phyloP scores from a whole-genome alignment of 2,888 invertebrate species.

The Lacanobia oleracea region DNA sequence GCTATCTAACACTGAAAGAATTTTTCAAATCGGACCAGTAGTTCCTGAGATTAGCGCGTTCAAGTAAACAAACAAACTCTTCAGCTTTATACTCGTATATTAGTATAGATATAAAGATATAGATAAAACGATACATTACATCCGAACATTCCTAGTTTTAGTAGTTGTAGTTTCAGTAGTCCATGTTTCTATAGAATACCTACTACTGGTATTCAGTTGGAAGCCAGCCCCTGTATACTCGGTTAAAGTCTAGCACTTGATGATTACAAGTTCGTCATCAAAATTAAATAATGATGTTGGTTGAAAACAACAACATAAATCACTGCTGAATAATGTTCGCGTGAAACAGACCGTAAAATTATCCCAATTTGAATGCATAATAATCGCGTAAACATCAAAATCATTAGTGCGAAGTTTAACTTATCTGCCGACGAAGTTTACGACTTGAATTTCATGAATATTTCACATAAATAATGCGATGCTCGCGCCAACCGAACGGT shows the following conservation, averaged over 20 bases:
- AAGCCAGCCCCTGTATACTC: too few relatives aligned
- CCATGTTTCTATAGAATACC: too few relatives aligned
- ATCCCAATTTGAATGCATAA: slow-evolving; percentile 49
- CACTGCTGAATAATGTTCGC: slow-evolving; percentile 20
- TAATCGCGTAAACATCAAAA: slow-evolving; percentile 47
- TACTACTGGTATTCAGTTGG: too few relatives aligned
- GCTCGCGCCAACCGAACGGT: background rate
- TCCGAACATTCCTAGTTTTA: background rate
- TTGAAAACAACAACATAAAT: slow-evolving; percentile 28
- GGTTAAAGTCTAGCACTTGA: background rate
- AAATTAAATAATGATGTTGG: background rate
- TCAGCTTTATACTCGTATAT: too few relatives aligned
- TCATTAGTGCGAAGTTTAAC: slow-evolving; percentile 45
- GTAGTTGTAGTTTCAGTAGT: background rate
- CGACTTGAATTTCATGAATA: slow-evolving; percentile 27
- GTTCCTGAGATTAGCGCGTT: too few relatives aligned
- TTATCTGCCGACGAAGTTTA: slow-evolving; percentile 33
- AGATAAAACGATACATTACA: background rate
- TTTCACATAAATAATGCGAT: slow-evolving; percentile 11
- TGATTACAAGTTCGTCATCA: slow-evolving; percentile 1
- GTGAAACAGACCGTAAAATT: slow-evolving; percentile 52
- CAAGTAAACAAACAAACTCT: too few relatives aligned
- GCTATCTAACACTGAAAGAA: too few relatives aligned
- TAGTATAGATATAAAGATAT: too few relatives aligned
- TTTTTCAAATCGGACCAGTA: too few relatives aligned